Evolutionary conservation across 2,888 invertebrate species (phyloP).

Genomic region (Lasioglossum leucozonium): DNA sequence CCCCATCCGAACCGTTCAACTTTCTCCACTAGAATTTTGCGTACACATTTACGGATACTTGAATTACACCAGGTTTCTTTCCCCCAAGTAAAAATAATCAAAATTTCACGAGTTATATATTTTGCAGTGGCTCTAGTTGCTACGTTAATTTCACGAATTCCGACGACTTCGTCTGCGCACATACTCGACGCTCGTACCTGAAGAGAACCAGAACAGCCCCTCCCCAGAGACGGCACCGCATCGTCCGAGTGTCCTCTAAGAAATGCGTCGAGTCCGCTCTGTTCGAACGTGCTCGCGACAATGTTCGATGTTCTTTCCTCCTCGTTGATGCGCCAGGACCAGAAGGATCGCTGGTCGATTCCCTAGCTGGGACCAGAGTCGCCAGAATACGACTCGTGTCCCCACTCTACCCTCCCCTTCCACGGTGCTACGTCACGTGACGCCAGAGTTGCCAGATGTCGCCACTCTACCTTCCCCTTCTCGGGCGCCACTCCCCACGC

Average conservation of each 20-base stretch:
- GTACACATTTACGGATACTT: neutral
- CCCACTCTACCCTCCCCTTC: too few species aligned
- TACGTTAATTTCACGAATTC: neutral
- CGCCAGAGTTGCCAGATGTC: too few species aligned
- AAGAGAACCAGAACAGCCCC: neutral
- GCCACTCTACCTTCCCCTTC: too few species aligned
- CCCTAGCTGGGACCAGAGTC: too few species aligned
- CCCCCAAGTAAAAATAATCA: neutral
- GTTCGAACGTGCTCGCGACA: neutral
- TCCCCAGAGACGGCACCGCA: neutral
- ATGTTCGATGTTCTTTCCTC: neutral
- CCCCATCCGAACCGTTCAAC: neutral
- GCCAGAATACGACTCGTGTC: too few species aligned
- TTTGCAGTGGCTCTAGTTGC: neutral
- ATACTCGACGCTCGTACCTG: neutral
- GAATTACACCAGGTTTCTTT: neutral
- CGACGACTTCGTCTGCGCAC: neutral
- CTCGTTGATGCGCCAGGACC: neutral
- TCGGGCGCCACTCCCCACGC: too few species aligned
- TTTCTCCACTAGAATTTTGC: neutral
- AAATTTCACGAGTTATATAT: neutral
- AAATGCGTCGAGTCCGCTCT: slow-evolving; percentile 23
- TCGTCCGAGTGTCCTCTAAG: neutral
- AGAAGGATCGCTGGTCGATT: neutral
- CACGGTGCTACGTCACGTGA: too few species aligned